phyloP scores from a whole-genome alignment of 2,113 vertebrate genomes.

The Pachycephala philippinensis region DNA sequence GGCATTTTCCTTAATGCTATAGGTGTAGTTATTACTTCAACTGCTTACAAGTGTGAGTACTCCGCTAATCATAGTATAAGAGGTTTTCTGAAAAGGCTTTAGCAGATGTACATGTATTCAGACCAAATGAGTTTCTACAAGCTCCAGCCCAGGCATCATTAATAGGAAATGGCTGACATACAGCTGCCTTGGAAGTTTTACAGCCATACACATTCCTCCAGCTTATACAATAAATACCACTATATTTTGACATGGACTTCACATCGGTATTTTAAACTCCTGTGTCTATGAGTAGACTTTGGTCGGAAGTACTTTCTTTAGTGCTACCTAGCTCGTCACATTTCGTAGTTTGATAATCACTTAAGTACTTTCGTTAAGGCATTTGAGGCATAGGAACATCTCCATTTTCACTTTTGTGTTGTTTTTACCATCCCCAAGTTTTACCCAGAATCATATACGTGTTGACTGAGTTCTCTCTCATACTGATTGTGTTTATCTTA shows the following conservation, averaged over 20 bases:
- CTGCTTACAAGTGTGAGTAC: not conserved
- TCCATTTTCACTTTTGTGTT: not conserved
- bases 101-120: not conserved
- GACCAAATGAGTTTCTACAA: not conserved
- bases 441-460: not conserved
- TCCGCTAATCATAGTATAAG: not conserved
- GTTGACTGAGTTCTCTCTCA: not conserved
- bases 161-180: not conserved
- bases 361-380: not conserved
- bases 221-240: not conserved
- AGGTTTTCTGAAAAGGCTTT: not conserved
- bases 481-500: not conserved
- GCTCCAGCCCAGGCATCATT: not conserved
- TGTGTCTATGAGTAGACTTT: not conserved
- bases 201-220: not conserved
- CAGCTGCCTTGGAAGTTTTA: not conserved
- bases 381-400: not conserved
- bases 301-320: not conserved
- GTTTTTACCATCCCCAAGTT: not conserved
- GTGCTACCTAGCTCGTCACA: not conserved
- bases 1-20: not conserved
- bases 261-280: not conserved
- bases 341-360: not conserved
- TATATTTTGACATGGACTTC: not conserved
- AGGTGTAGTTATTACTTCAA: not conserved